Evolutionary conservation across 2,888 invertebrate genomes (phyloP).

Genomic region (Pyrrhia umbra): DNA sequence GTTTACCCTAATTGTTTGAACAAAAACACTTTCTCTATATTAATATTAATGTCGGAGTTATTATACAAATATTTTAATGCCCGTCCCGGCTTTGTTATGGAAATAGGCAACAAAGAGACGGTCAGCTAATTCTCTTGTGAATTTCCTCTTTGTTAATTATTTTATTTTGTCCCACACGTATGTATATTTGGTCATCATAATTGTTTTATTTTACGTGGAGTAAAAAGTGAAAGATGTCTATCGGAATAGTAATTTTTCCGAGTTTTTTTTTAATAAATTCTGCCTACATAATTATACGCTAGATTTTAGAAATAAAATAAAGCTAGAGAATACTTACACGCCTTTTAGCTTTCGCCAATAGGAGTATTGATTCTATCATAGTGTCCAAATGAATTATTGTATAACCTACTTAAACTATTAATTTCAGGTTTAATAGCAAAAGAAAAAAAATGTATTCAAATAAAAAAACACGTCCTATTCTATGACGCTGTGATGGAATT

Average conservation of each 20-base stretch:
- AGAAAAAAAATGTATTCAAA: too few species aligned
- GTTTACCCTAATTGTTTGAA: slow-evolving; percentile 66
- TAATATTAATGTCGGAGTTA: slow-evolving; percentile 63
- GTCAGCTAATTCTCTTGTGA: slow-evolving; percentile 14
- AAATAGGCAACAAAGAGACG: slow-evolving; percentile 22
- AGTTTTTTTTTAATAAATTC: too few species aligned
- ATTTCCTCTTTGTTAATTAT: slow-evolving; percentile 21
- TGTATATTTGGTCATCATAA: slow-evolving; percentile 5
- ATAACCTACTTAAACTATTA: too few species aligned
- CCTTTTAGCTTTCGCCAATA: too few species aligned
- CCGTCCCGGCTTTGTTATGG: slow-evolving; percentile 30
- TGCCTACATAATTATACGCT: too few species aligned
- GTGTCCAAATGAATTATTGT: too few species aligned
- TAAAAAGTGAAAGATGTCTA: background rate
- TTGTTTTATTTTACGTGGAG: background rate
- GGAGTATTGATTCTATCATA: too few species aligned
- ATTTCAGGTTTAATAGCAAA: too few species aligned
- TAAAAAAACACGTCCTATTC: too few species aligned
- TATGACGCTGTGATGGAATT: too few species aligned
- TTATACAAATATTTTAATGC: slow-evolving; percentile 61
- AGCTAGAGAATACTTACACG: too few species aligned
- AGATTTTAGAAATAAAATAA: too few species aligned
- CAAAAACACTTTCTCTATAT: slow-evolving; percentile 71
- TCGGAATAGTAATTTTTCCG: background rate
- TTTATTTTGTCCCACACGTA: slow-evolving; percentile 12